A percentile compares a stretch with the other conserved stretches of the same genome.
Evolutionary conservation across 2,797 vertebrate species (phyloP).

Genomic region (Paramormyrops hopkinsi): DNA sequence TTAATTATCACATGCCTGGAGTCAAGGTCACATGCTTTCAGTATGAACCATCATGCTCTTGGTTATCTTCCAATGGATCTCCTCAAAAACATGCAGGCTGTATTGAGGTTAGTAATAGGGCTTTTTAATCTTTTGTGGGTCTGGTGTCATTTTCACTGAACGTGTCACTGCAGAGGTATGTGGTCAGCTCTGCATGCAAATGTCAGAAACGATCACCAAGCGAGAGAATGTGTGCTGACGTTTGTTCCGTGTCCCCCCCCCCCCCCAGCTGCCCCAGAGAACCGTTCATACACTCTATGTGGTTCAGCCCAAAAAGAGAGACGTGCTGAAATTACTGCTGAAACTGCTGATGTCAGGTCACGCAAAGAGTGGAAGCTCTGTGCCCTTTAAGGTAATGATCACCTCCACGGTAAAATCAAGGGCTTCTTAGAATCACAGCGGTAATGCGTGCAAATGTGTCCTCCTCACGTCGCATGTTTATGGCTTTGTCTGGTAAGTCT

Average conservation of each 20-base stretch:
- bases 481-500: neutral
- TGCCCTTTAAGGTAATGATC: slow-evolving; percentile 50
- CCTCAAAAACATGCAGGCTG: neutral
- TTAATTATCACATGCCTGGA: slow-evolving; percentile 37
- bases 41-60: slow-evolving; percentile 37
- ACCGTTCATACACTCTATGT: slow-evolving; percentile 55
- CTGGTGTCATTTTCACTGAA: neutral
- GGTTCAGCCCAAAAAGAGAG: slow-evolving; percentile 57
- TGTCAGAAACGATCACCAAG: neutral
- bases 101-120: neutral
- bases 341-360: slow-evolving; percentile 43
- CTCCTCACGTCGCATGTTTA: neutral
- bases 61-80: slow-evolving; percentile 35
- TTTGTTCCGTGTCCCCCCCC: neutral
- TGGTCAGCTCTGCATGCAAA: neutral
- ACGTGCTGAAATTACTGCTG: slow-evolving; percentile 47
- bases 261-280: slow-evolving; percentile 38
- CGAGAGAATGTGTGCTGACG: neutral
- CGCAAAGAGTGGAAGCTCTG: slow-evolving; percentile 28
- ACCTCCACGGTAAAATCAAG: neutral
- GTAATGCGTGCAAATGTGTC: neutral
- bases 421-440: neutral
- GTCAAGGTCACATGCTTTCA: slow-evolving; percentile 38
- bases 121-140: neutral
- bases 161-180: neutral